These are phyloP conservation scores for Papilio machaon DNA, from an alignment of 1,140 invertebrate species.

Conservation along the genomic window DNA sequence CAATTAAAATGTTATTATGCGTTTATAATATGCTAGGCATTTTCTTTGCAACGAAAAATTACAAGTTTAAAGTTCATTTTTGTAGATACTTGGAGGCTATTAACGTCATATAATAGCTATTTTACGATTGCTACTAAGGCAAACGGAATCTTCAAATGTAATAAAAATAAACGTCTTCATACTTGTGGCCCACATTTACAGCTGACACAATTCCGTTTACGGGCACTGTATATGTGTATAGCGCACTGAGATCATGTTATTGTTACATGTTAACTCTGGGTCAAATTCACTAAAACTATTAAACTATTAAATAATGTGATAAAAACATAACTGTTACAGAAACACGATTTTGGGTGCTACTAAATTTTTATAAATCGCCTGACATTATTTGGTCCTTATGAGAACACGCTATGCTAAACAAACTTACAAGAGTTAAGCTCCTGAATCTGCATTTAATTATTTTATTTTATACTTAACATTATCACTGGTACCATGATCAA, in stretches of 20 bases:
- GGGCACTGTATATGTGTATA: background rate
- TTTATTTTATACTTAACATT: background rate
- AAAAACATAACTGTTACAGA: background rate
- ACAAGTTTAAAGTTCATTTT: constrained; percentile 59
- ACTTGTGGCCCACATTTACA: constrained; percentile 24
- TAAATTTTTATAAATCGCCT: background rate
- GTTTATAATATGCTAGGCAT: background rate
- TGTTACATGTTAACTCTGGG: background rate
- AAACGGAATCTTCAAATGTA: constrained; percentile 47
- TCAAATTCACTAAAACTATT: background rate
- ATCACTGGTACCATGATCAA: background rate
- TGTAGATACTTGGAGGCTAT: constrained; percentile 58
- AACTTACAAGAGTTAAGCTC: background rate
- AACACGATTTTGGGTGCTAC: too few species aligned
- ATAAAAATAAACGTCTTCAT: constrained; percentile 29
- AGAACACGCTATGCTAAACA: too few species aligned
- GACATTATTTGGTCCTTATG: background rate
- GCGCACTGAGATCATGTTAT: background rate
- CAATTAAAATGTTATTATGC: too few species aligned
- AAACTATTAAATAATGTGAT: background rate
- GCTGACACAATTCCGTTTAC: constrained; percentile 23
- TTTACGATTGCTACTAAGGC: constrained; percentile 47
- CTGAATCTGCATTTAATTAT: background rate
- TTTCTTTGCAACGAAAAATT: constrained; percentile 12
- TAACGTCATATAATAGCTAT: constrained; percentile 60